Percentiles rank a stretch among this genome's conserved stretches.
Evolutionary conservation across 2,797 vertebrate species (phyloP).

Genomic region (Lithobates pipiens): DNA sequence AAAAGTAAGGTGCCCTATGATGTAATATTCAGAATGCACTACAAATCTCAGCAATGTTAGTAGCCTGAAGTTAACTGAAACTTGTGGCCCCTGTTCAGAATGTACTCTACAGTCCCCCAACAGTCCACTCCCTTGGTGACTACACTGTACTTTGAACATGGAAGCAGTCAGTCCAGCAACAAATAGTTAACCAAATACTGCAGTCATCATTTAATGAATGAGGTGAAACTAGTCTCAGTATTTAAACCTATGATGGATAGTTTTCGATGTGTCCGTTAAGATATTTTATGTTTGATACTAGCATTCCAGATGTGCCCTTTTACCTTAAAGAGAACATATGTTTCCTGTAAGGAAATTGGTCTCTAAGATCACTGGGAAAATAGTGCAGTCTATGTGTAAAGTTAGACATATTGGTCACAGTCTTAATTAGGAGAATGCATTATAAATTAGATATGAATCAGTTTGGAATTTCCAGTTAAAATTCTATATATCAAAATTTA

Average conservation of each 20-base stretch:
- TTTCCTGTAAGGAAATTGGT: constrained; percentile 56
- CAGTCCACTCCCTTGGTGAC: too few species aligned
- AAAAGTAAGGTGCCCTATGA: too few species aligned
- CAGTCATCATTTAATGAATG: neutral
- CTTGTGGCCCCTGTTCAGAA: too few species aligned
- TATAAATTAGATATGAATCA: neutral
- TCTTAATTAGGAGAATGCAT: fast-evolving
- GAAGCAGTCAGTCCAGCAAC: neutral
- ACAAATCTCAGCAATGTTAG: too few species aligned
- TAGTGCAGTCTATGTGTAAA: constrained; percentile 3
- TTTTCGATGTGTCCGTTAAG: neutral
- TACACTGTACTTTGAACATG: neutral
- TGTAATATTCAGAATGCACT: too few species aligned
- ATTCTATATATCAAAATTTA: constrained; percentile 16
- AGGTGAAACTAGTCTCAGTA: neutral
- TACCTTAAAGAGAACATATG: constrained; percentile 28
- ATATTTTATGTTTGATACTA: constrained; percentile 3
- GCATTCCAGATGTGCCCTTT: constrained; percentile 32
- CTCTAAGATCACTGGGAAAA: constrained; percentile 39
- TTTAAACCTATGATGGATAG: neutral
- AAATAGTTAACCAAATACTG: neutral
- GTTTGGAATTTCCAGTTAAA: neutral
- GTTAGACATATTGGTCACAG: constrained; percentile 18
- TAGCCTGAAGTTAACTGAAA: too few species aligned
- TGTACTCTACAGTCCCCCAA: too few species aligned